Evolutionary conservation across 2,888 invertebrate genomes (phyloP), one percentile per base, ranked within the genome.

Genomic region (Drosophila leonis): DNA sequence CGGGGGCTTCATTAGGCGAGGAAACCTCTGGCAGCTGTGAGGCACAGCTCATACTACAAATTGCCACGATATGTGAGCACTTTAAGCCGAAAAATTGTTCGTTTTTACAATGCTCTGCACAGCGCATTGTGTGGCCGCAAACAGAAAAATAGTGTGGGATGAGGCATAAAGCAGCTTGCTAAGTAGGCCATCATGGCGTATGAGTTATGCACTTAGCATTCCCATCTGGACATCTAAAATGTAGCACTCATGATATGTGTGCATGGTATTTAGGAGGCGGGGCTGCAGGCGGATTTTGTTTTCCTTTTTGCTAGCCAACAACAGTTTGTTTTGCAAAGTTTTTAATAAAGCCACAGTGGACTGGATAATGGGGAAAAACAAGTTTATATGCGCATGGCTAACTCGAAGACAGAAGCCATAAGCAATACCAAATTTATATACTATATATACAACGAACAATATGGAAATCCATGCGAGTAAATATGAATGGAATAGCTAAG

Each of bases 301-400:
- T 41, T 72, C 54, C 51, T 48, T 33, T 33, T 44, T 0, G 35
- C 51, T 54, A 35, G 52, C 62, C 51, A 63, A 54, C 41, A 54
- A 44, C 62, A 42, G 56, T 68, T 66, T 62, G 51, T 55, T 68
- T 76, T 82, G 76, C 70, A 71, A 85, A 82, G 68, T 87, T 84
- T 89, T 84, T 84, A 90, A 87, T 89, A 89, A 89, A 72, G 82
- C 84, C 81, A 68, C 82, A 72, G 77, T 56, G 56, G 78, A 78
- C 65, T 55, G 67, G 24, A 68, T 64, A 83, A 85, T 70, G 70
- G 71, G 63, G 15, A 39, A 76, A 62, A 78, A 51, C 46, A 63
- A 37, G 46, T 55, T 49, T 63, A 62, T 70, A 56, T 69, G 69
- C 77, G 65, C 48, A 81, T 65, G 65, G 59, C 63, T 49, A 49